Evolutionary conservation across 2,113 vertebrate species (phyloP), one percentile per base, ranked within the genome.

Genomic region (Psettodes erumei): DNA sequence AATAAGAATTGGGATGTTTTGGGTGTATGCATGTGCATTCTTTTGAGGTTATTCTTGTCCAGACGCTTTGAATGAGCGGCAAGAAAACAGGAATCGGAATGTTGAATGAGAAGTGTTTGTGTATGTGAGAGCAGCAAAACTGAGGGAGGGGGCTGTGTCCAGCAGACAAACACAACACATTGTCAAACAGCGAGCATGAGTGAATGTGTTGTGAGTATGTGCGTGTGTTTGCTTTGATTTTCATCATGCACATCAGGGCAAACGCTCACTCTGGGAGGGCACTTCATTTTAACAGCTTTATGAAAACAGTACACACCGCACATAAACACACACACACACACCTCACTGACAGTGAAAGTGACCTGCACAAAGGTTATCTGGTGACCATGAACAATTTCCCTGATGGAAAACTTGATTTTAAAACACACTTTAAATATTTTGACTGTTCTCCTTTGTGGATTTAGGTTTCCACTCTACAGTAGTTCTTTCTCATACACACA

Each of bases 61-160:
- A 28, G 43, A 75, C 37, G 30, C 32, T 68, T 35, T 88, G 85
- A 86, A 88, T 90, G 75, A 80, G 83, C 77, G 74, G 81, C 71
- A 87, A 71, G 47, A 86, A 84, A 90, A 87, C 86, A 88, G 89
- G 83, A 90, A 88, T 76, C 45, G 27, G 64, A 67, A 35, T 40
- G 55, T 53, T 86, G 84, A 86, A 83, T 80, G 61, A 82, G 82
- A 77, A 55, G 47, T 70, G 61, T 82, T 55, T 68, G 73, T 82
- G 62, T 79, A 10, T 72, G 59, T 38, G 65, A 60, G 61, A 54
- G 48, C 54, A 5, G 50, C 43, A 54, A 38, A n/a, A 58, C 50
- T 15, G 10, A 67, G 72, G 65, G 47, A 50, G 16, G 45, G 32
- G 62, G 32, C 25, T 42, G 28, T 50, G 35, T 56, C 43, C 32